Base-by-base conservation (phyloP, 2,113 vertebrate genomes). In the pig (Sus scrofa) region DNA sequence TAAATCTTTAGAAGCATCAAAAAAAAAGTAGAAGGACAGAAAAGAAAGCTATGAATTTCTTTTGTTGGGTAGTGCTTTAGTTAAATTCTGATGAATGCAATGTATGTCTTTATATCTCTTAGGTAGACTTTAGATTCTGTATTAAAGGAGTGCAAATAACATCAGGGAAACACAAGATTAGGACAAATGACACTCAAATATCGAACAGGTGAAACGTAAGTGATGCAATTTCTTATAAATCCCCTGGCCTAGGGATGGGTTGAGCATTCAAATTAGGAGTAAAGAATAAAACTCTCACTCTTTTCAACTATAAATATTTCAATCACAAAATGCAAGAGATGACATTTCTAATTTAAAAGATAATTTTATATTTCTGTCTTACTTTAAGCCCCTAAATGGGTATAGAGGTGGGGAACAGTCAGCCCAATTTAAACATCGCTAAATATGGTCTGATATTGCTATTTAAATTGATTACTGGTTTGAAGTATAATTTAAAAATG, bases 361-460 rank as follows among this genome's bases (percentile, higher is more conserved):
- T 15, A 39, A 9, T 12, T 86, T 81, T 32, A 85, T 2, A 63
- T 73, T 89, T 94, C 19, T 77, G 11, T 83, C 37, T 86, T 56
- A 58, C 58, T 86, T 86, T 89, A 86, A 67, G 14, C 30, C 74
- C 5, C 9, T 70, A 1, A 60, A 6, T 86, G 54, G 10, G 0
- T 7, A 39, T 30, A 7, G 7, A 3, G 5, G 5, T 79, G 7
- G 5, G 2, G 0, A 7, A 24, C 26, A 84, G 0, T 44, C 19
- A 34, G 8, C 12, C 10, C 22, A 70, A 44, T 58, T 82, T 94
- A 93, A 90, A 77, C 9, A 52, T 0, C 52, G 10, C 4, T 71
- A 34, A 63, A 14, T 58, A 78, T 93, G 27, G 11, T 52, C 32
- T 68, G 26, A 85, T 52, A 73, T 11, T 73, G 12, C 9, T 58